These are phyloP conservation scores for Triplophysa rosa DNA, from an alignment of 2,113 vertebrate genomes.

Conservation along the genomic window DNA sequence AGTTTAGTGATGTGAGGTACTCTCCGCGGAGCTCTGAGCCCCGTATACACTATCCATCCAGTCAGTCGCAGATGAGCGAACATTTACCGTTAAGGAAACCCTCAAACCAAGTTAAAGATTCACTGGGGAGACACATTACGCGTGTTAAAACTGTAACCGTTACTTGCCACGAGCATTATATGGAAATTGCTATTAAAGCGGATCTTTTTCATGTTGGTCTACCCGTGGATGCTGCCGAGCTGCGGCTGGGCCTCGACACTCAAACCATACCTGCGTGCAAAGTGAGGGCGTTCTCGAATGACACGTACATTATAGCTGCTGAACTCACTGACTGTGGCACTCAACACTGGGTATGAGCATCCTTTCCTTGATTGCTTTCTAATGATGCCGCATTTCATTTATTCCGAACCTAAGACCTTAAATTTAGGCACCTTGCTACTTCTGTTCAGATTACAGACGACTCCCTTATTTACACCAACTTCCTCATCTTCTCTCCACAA, in stretches of 20 bases:
- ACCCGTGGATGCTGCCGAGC: conserved; percentile 30
- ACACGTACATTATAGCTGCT: conserved; percentile 34
- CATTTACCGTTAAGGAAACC: not conserved
- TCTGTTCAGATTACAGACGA: conserved; percentile 61
- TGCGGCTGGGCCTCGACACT: conserved; percentile 33
- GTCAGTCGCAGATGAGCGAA: not conserved
- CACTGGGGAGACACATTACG: not conserved
- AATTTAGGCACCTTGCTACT: not conserved
- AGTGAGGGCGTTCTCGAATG: conserved; percentile 10
- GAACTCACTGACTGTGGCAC: conserved; percentile 50
- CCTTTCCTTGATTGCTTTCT: not conserved
- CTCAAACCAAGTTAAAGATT: not conserved
- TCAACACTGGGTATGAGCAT: conserved; percentile 38
- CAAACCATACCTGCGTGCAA: conserved; percentile 8
- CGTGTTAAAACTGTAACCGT: conserved; percentile 35
- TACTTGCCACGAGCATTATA: conserved; percentile 34
- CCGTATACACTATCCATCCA: not conserved
- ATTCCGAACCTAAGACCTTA: not conserved
- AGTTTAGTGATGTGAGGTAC: not conserved
- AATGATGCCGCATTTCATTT: not conserved
- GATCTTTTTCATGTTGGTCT: conserved; percentile 41
- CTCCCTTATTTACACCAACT: conserved; percentile 64
- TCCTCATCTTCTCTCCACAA: conserved; percentile 62
- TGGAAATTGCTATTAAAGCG: conserved; percentile 43
- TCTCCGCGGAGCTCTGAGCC: not conserved